These are phyloP conservation scores for Chaetops frenatus DNA, from an alignment of 2,113 vertebrate species.

Conservation along the genomic window DNA sequence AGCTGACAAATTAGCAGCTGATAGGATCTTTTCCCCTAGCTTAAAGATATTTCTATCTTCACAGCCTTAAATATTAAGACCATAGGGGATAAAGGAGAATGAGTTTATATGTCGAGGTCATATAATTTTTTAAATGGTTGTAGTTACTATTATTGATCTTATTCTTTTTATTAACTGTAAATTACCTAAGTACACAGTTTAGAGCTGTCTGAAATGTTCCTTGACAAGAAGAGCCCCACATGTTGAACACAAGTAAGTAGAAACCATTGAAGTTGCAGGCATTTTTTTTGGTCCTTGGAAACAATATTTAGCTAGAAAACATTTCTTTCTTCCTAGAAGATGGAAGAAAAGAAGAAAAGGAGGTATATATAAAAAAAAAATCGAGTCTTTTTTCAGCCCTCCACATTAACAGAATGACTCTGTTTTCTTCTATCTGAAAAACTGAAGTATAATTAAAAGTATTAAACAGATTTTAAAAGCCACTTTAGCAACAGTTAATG, in stretches of 20 bases:
- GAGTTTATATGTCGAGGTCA: neutral
- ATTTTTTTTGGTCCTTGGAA: neutral
- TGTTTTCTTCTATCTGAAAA: neutral
- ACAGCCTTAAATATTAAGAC: neutral
- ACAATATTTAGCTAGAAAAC: neutral
- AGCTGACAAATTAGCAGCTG: neutral
- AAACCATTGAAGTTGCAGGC: neutral
- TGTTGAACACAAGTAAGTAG: neutral
- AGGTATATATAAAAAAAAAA: neutral
- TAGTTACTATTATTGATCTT: neutral
- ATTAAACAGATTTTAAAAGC: neutral
- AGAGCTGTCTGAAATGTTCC: neutral
- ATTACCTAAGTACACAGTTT: neutral
- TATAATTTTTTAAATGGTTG: too few relatives aligned
- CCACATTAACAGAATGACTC: neutral
- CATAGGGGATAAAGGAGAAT: neutral
- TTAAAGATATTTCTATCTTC: neutral
- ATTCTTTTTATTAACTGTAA: neutral
- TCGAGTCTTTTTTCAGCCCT: neutral
- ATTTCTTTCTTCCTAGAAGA: neutral
- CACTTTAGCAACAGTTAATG: neutral
- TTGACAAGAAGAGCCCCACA: neutral
- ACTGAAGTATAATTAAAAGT: neutral
- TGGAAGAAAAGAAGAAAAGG: neutral
- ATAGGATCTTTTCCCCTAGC: neutral